A percentile compares a stretch with the other conserved stretches of the same genome.
Conservation (phyloP, 2,888 invertebrate genomes). For the Agrenia bidenticulata region DNA sequence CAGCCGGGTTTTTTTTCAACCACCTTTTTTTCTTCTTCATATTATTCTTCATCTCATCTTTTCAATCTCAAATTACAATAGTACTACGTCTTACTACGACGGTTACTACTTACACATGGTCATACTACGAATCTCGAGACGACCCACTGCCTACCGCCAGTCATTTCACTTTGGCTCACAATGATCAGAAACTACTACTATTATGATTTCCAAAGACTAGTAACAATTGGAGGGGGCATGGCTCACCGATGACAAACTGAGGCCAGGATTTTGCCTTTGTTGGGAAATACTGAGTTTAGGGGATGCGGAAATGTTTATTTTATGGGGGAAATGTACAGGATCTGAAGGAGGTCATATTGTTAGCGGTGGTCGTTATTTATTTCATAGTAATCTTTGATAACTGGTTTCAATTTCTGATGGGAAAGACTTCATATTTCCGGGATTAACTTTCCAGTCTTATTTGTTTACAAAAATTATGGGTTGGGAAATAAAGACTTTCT, state of each 20-base stretch:
- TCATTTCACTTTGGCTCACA: background rate
- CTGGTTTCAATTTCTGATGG: too few species aligned
- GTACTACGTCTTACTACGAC: slow-evolving; percentile 8
- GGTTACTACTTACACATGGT: slow-evolving; percentile 7
- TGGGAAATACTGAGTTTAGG: too few species aligned
- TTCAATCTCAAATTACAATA: slow-evolving; percentile 16
- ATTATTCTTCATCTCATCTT: background rate
- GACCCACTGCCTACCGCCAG: background rate
- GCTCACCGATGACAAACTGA: background rate
- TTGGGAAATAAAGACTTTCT: too few species aligned
- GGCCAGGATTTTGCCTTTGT: too few species aligned
- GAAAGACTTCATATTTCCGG: too few species aligned
- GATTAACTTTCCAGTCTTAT: too few species aligned
- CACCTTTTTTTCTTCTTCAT: background rate
- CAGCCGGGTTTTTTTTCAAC: slow-evolving; percentile 20
- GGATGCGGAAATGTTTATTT: too few species aligned
- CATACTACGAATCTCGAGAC: background rate
- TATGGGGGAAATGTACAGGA: too few species aligned
- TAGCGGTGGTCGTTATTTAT: too few species aligned
- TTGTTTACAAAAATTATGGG: too few species aligned
- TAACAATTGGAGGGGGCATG: background rate
- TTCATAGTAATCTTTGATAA: too few species aligned
- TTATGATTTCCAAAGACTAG: background rate
- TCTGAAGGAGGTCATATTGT: too few species aligned
- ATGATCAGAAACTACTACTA: background rate